Conservation (phyloP, 2,113 vertebrate species). For the Sorex fumeus region DNA sequence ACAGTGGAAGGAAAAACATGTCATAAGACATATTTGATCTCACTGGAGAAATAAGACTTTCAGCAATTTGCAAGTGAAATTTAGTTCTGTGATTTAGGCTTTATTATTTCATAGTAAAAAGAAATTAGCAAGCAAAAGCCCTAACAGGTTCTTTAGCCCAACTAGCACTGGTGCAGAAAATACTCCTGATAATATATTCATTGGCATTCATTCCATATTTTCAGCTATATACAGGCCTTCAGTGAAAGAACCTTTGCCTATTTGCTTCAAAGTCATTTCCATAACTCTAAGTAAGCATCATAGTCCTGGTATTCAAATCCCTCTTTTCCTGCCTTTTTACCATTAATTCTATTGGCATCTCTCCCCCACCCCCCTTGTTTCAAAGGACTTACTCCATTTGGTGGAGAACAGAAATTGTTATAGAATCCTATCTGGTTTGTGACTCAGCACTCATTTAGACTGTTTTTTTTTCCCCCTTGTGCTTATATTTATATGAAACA, state of each 20-base stretch:
- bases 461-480: not conserved
- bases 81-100: constrained; percentile 69
- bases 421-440: constrained; percentile 15
- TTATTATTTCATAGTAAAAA: constrained; percentile 77
- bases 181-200: constrained; percentile 7
- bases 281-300: constrained; percentile 37
- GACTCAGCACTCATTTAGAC: not conserved
- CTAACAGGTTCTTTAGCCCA: constrained; percentile 49
- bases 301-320: constrained; percentile 42
- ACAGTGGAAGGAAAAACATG: constrained; percentile 75
- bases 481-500: constrained; percentile 36
- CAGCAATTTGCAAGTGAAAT: constrained; percentile 81
- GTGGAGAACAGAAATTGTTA: constrained; percentile 39
- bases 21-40: constrained; percentile 79
- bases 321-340: constrained; percentile 59
- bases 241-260: constrained; percentile 3
- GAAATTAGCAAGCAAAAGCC: constrained; percentile 72
- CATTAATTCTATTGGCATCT: constrained; percentile 53
- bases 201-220: constrained; percentile 46
- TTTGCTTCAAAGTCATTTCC: constrained; percentile 63
- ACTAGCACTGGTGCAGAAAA: constrained; percentile 40
- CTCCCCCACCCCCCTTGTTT: not conserved
- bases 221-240: not conserved
- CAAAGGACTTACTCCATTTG: constrained; percentile 45
- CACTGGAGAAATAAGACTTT: constrained; percentile 77